Base-by-base conservation (phyloP, 2,888 invertebrate species). In the Phengaris arion region DNA sequence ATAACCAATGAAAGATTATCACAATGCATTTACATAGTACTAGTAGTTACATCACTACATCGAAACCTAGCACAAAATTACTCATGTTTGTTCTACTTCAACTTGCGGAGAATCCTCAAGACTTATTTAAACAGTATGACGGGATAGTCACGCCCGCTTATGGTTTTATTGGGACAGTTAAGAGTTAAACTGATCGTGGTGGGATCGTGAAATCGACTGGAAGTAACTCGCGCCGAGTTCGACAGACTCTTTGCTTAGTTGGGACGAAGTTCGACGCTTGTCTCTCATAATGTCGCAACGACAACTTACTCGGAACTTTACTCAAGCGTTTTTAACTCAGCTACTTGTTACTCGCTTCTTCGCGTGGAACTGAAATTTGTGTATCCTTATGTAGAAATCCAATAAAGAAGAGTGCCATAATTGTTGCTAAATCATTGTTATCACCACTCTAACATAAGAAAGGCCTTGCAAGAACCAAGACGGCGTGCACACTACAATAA, bases 171-270 rank as follows among this genome's bases (percentile, higher is more conserved):
- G 81, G 77, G 78, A 79, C 84, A 87, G 84, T 85, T 87, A 86
- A 79, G 81, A 84, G 84, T 87, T 86, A 84, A 83, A 87, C 84
- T 87, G 86, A 86, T 89, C 85, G 87, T 88, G 85, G 83, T 80
- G 83, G 88, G 83, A 88, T 88, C 84, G 87, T 81, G 86, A 90
- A 91, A 90, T 90, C 87, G 86, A 83, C 88, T 84, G 89, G 88
- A 89, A 90, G 87, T 88, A 89, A 90, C 87, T 86, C 85, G 87
- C 83, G 82, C 83, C 84, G 84, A 86, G 87, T 85, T 83, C 82
- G 83, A 82, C 89, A 88, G 86, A 86, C 87, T 86, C 85, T 89
- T 86, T 87, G 84, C 86, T 86, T 84, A 91, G 86, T 89, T 87
- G 87, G 87, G 87, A 87, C 81, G 80, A 89, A 91, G 85, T 91